Evolutionary conservation across 2,797 vertebrate genomes (phyloP).

Genomic region (Sebastes matsubarae): DNA sequence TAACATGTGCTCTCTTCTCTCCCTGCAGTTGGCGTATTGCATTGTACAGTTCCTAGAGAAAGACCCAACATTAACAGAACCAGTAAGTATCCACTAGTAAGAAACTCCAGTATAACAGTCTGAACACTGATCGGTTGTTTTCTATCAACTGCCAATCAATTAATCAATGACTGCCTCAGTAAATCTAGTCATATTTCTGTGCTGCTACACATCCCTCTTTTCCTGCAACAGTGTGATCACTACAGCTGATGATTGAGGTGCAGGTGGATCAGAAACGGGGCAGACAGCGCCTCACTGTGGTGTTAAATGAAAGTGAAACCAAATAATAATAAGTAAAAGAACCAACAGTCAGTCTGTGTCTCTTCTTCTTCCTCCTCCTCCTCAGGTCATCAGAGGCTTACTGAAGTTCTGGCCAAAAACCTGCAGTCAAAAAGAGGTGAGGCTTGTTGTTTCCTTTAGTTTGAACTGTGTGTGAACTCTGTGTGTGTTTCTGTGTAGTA

Average conservation of each 20-base stretch:
- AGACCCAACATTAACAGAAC: constrained; percentile 98
- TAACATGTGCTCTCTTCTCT: constrained; percentile 2
- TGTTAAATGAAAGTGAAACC: neutral
- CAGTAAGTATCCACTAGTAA: constrained; percentile 81
- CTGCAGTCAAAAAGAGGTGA: constrained; percentile 99
- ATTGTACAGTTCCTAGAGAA: constrained; percentile 99
- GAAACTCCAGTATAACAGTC: neutral
- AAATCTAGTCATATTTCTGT: neutral
- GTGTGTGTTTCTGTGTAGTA: neutral
- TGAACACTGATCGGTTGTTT: neutral
- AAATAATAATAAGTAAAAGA: neutral
- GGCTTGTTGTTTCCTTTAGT: neutral
- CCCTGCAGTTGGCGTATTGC: constrained; percentile 94
- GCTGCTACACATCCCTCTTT: neutral
- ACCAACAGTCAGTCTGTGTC: constrained; percentile 6
- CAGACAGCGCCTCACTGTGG: neutral
- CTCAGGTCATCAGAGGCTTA: constrained; percentile 96
- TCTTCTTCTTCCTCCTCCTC: neutral
- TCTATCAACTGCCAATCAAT: neutral
- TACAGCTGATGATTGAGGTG: too few species aligned
- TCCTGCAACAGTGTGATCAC: neutral
- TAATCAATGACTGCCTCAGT: neutral
- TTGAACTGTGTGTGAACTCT: neutral
- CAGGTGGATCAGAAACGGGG: neutral
- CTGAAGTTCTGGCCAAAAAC: constrained; percentile 99